Conservation (phyloP, 2,888 invertebrate genomes). For the Lasioglossum zephyrum region DNA sequence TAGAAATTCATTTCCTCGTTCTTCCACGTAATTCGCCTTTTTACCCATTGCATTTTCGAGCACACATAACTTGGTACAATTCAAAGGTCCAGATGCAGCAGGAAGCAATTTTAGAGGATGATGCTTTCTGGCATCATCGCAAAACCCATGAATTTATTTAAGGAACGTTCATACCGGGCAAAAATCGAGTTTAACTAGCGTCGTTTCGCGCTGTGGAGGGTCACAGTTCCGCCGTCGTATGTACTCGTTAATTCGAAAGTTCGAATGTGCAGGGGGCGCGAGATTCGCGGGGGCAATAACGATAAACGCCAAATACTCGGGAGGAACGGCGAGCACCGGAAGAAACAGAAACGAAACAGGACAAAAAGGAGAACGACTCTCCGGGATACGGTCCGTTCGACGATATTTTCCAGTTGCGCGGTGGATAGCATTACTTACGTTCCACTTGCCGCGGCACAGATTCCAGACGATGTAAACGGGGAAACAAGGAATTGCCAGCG, state of each 20-base stretch:
- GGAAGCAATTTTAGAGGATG: not conserved
- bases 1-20: not conserved
- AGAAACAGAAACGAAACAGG: not conserved
- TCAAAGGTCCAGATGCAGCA: not conserved
- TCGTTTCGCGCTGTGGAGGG: not conserved
- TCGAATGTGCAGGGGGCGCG: constrained; percentile 23
- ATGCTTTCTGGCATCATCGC: not conserved
- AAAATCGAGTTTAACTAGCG: constrained; percentile 13
- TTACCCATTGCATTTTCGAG: not conserved
- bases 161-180: no score
- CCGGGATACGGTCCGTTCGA: constrained; percentile 28
- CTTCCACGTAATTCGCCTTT: not conserved
- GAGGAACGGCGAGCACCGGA: not conserved
- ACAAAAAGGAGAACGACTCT: not conserved
- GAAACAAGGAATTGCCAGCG: constrained; percentile 60
- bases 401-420: constrained; percentile 53
- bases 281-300: constrained; percentile 29
- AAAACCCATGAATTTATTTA: not conserved
- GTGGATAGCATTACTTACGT: constrained; percentile 48
- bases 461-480: constrained; percentile 59
- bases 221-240: not conserved
- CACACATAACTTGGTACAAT: no score
- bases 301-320: constrained; percentile 39
- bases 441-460: constrained; percentile 52
- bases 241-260: constrained; percentile 28